These are phyloP conservation scores for Andrena minutula DNA, from an alignment of 2,888 invertebrate species.

Conservation along the genomic window DNA sequence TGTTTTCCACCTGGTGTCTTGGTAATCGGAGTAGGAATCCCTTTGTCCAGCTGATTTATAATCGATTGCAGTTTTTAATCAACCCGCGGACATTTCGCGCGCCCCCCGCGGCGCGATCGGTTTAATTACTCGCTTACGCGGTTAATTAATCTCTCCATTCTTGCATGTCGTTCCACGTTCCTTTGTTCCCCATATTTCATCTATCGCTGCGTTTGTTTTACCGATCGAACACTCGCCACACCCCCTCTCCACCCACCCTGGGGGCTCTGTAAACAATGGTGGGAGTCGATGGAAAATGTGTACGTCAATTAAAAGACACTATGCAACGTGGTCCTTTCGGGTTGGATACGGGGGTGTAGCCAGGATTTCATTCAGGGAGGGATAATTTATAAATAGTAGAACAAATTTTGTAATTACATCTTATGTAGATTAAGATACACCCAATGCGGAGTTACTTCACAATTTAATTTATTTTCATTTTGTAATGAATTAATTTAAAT, in stretches of 20 bases:
- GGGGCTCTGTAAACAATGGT: slow-evolving; percentile 17
- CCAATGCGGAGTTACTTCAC: too few relatives aligned
- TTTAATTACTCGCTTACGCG: slow-evolving; percentile 11
- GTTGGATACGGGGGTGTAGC: background rate
- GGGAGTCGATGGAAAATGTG: slow-evolving; percentile 41
- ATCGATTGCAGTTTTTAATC: too few relatives aligned
- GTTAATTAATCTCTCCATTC: slow-evolving; percentile 27
- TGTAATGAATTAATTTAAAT: too few relatives aligned
- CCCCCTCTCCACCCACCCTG: background rate
- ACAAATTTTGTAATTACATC: too few relatives aligned
- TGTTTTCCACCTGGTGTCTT: too few relatives aligned
- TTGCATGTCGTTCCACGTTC: slow-evolving; percentile 1
- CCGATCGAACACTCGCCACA: background rate
- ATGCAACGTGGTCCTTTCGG: background rate
- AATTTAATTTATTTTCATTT: too few relatives aligned
- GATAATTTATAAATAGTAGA: too few relatives aligned
- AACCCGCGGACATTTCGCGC: too few relatives aligned
- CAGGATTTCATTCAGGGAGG: too few relatives aligned
- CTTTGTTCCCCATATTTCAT: slow-evolving; percentile 14
- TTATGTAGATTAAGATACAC: too few relatives aligned
- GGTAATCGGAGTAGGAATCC: too few relatives aligned
- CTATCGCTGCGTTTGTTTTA: slow-evolving; percentile 11
- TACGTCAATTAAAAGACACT: slow-evolving; percentile 27
- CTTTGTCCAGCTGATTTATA: too few relatives aligned
- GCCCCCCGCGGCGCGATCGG: background rate